These are phyloP conservation scores for Bubo bubo DNA, from an alignment of 2,113 vertebrate species.

Conservation along the genomic window DNA sequence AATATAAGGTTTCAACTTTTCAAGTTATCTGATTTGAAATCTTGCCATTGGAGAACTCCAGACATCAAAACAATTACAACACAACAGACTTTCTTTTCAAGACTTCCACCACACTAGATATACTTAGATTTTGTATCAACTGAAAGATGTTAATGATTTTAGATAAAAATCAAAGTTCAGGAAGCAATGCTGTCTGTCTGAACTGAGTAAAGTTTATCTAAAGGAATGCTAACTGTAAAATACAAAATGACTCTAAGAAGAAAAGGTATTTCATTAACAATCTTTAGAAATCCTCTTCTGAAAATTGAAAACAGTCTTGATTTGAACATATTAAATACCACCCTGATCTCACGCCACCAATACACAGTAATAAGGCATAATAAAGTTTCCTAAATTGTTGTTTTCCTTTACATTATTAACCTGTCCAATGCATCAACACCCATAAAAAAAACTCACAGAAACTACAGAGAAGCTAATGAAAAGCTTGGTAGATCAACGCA, in stretches of 20 bases:
- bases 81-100: background rate
- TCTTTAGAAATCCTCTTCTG: background rate
- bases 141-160: constrained; percentile 30
- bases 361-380: background rate
- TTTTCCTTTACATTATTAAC: background rate
- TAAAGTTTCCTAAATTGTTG: background rate
- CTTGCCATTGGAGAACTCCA: background rate
- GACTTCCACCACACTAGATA: background rate
- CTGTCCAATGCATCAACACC: background rate
- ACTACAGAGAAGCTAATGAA: background rate
- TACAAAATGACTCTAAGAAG: background rate
- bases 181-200: constrained; percentile 64
- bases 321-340: background rate
- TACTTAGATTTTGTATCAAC: background rate
- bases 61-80: constrained; percentile 18
- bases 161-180: constrained; percentile 53
- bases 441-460: background rate
- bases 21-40: constrained; percentile 7
- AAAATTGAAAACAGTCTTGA: background rate
- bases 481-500: background rate
- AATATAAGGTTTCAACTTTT: background rate
- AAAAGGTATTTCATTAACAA: background rate
- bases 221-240: constrained; percentile 19
- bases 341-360: background rate
- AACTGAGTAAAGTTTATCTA: constrained; percentile 68